Base-by-base conservation (phyloP, 2,888 invertebrate species). In the Liodrosophila aerea region DNA sequence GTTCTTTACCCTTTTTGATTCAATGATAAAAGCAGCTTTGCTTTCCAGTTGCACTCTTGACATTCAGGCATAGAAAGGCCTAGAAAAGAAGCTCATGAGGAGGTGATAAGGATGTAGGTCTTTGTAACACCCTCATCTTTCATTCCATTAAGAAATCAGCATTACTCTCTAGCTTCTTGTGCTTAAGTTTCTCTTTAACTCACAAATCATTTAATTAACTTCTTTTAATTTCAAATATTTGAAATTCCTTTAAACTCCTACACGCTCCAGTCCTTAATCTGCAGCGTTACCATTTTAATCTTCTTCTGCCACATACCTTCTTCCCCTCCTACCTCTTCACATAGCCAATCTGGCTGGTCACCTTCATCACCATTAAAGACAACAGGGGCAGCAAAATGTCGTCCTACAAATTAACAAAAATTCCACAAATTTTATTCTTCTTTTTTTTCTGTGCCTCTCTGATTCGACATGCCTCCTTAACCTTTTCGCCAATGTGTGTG, bases 361-460 rank as follows among this genome's bases (percentile, higher is more conserved):
- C 60, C 61, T 53, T 54, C 37, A 58, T 60, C 69, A 58, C 46
- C 52, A 59, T 61, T 68, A 53, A 72, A 65, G 64, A 58, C 76
- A 78, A 73, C 85, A 80, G 71, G 53, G 73, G 85, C 85, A 74
- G 57, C 87, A 70, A 85, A 65, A 80, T 86, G 68, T 84, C 82
- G 69, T 82, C 64, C 86, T 68, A 82, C 85, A 82, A 82, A 82
- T 82, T 82, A 75, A 73, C 85, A 86, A 86, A 86, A 82, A 82
- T 82, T 84, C 73, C 62, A 82, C 72, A 49, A 72, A 84, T 82
- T 64, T 78, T 46, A 39, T 58, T 43, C 36, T 52, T 58, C 64
- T 65, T 49, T 50, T n/a, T n/a, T n/a, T n/a, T n/a, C n/a, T n/a
- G n/a, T n/a, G n/a, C n/a, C n/a, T n/a, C n/a, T n/a, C n/a, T n/a